Base-by-base conservation (phyloP, 2,797 vertebrate species). In the Sebastes umbrosus region DNA sequence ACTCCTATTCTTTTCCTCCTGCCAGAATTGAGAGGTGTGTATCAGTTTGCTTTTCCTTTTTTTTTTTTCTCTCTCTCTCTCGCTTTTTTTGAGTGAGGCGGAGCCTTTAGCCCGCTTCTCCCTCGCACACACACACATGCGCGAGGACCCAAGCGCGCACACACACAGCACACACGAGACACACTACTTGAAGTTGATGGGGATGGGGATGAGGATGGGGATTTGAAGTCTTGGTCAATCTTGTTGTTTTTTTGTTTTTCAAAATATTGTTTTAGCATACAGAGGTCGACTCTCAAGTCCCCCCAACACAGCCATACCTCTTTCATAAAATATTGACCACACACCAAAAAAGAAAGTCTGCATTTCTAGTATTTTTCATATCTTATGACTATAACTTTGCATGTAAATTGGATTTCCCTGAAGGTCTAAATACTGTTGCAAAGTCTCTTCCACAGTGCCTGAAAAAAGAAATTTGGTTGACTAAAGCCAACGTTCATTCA, bases 61-160 rank as follows among this genome's bases (percentile, higher is more conserved):
- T 90, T 32, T 36, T 32, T 16, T 43, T 39, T 43, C 39, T 65
- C 63, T 22, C 39, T 43, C 39, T 65, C 63, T 22, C 34, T 65
- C 57, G 27, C 57, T 59, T 12, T 93, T 94, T 95, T 91, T 94
- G 93, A 96, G 93, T 89, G 94, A 97, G 97, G 97, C 97, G 97
- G 97, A 97, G 97, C 97, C 96, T 97, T 95, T 89, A 43, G 87
- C 93, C 93, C 92, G 94, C 94, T 94, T 93, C 89, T 86, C 80
- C 60, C 84, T 50, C 75, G 55, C 87, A 18, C 73, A 59, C 75
- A n/a, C 72, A n/a, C 75, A 54, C 60, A 8, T 80, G 20, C 59
- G 54, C 75, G 34, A 75, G 16, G n/a, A 36, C 82, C 31, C 54
- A 31, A 73, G 34, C 71, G 27, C 43, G 13, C 70, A 6, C 8